A percentile compares a stretch with the other conserved stretches of the same genome.
phyloP scores from a whole-genome alignment of 2,888 invertebrate species.

The Heliconius ismenius region DNA sequence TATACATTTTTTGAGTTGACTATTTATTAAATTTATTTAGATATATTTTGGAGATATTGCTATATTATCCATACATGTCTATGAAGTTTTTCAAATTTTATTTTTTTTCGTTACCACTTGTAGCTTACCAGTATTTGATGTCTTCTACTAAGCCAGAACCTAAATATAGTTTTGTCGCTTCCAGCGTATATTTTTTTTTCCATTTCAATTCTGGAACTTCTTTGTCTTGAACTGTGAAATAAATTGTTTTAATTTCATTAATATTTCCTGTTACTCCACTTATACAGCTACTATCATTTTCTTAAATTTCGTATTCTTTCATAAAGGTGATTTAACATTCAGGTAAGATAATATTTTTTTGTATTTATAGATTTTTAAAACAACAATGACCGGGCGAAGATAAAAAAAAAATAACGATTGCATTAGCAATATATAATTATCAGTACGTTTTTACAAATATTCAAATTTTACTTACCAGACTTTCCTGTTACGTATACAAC shows the following conservation, averaged over 20 bases:
- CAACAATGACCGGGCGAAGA: too few relatives aligned
- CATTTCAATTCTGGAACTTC: conserved; percentile 49
- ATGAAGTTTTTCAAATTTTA: too few relatives aligned
- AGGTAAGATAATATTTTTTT: too few relatives aligned
- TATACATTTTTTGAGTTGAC: too few relatives aligned
- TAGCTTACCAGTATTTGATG: conserved; percentile 57
- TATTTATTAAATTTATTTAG: too few relatives aligned
- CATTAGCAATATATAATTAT: too few relatives aligned
- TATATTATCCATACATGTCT: too few relatives aligned
- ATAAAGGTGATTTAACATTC: not conserved
- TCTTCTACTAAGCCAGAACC: conserved; percentile 58
- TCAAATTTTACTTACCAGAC: conserved; percentile 36
- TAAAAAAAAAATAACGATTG: too few relatives aligned
- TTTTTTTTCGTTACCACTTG: not conserved
- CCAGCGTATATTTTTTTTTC: conserved; percentile 54
- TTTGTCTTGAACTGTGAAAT: conserved; percentile 29
- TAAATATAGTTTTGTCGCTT: conserved; percentile 55
- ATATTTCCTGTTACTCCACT: not conserved
- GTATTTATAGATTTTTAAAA: too few relatives aligned
- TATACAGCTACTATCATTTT: not conserved
- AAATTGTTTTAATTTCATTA: not conserved
- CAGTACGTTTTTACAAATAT: not conserved
- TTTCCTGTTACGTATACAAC: conserved; percentile 32
- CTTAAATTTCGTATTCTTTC: not conserved
- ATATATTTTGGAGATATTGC: too few relatives aligned